These are phyloP conservation scores for Myotis findleyi DNA, from an alignment of 2,797 vertebrate species.

Conservation along the genomic window DNA sequence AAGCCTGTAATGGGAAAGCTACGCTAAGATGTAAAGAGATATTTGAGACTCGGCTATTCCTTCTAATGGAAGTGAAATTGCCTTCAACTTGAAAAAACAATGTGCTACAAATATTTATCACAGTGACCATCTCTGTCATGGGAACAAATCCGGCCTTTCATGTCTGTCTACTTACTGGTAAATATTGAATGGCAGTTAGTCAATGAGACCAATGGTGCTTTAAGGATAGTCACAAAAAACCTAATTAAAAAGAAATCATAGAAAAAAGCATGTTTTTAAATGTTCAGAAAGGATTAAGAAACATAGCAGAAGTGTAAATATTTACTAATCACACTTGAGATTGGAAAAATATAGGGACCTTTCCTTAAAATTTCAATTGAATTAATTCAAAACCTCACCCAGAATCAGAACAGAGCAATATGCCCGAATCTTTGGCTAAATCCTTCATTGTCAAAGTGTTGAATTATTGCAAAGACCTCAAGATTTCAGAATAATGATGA, in stretches of 20 bases:
- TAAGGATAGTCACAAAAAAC: neutral
- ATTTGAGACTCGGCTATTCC: neutral
- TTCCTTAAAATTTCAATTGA: slow-evolving; percentile 71
- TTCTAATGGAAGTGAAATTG: slow-evolving; percentile 19
- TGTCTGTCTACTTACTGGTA: neutral
- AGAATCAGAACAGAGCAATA: slow-evolving; percentile 68
- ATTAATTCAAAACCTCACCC: slow-evolving; percentile 72
- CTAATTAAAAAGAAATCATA: neutral
- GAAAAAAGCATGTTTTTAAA: neutral
- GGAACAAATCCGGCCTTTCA: neutral
- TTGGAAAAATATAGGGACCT: slow-evolving; percentile 55
- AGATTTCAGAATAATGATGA: slow-evolving; percentile 79
- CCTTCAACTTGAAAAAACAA: slow-evolving; percentile 30
- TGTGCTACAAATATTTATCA: neutral
- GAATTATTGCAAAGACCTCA: slow-evolving; percentile 77
- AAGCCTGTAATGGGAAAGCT: neutral
- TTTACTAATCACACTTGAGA: slow-evolving; percentile 40
- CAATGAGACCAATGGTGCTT: neutral
- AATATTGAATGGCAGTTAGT: slow-evolving; percentile 17
- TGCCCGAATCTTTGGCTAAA: slow-evolving; percentile 72
- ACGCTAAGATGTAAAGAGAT: neutral
- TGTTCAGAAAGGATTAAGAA: slow-evolving; percentile 51
- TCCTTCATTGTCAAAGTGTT: slow-evolving; percentile 78
- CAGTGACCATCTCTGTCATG: neutral
- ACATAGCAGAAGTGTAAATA: neutral